A percentile compares a stretch with the other conserved stretches of the same genome.
phyloP scores from a whole-genome alignment of 1,140 invertebrate genomes.

The Drosophila punjabiensis region DNA sequence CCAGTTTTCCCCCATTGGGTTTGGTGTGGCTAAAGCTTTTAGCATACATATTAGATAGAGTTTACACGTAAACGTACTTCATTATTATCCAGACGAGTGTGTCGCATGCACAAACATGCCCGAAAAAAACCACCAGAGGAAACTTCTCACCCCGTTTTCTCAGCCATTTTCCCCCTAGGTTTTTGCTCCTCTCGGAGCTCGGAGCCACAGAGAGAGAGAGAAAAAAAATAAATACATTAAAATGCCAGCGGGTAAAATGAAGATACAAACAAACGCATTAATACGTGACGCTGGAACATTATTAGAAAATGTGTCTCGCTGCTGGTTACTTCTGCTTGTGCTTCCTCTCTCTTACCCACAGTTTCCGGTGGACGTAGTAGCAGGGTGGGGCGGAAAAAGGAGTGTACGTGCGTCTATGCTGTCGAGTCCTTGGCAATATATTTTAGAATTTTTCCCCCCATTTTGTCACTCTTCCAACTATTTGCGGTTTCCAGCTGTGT shows the following conservation, averaged over 20 bases:
- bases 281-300: conserved; percentile 83
- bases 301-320: conserved; percentile 83
- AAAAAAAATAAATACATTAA: conserved; percentile 80
- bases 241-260: conserved; percentile 83
- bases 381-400: conserved; percentile 9
- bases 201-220: not conserved
- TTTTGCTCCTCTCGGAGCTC: conserved; percentile 9
- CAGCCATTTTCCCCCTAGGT: conserved; percentile 19
- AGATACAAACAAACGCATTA: conserved; percentile 85
- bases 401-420: conserved; percentile 72
- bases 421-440: conserved; percentile 69
- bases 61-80: conserved; percentile 68
- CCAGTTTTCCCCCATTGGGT: not conserved
- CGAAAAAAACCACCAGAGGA: conserved; percentile 45
- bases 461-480: conserved; percentile 47
- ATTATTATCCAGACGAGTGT: conserved; percentile 67
- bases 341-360: conserved; percentile 29
- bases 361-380: conserved; percentile 17
- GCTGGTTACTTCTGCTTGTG: conserved; percentile 65
- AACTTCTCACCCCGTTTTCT: conserved; percentile 6
- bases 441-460: conserved; percentile 65
- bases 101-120: conserved; percentile 61
- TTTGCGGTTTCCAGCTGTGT: conserved; percentile 25
- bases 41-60: conserved; percentile 68
- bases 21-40: conserved; percentile 48